phyloP scores from a whole-genome alignment of 2,888 invertebrate genomes.

The Agrotis puta region DNA sequence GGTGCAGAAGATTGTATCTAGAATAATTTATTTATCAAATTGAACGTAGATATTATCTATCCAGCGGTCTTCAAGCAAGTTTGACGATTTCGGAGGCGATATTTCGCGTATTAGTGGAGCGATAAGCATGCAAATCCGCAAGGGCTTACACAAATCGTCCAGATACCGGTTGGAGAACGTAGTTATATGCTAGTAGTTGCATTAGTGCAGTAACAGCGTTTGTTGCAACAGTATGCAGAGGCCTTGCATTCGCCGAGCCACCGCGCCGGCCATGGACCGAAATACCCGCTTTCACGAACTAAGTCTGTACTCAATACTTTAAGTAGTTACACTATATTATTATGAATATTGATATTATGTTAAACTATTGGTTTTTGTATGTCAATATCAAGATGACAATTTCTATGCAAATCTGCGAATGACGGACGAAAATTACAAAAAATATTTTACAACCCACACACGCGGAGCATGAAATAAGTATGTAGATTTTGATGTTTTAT shows the following conservation, averaged over 20 bases:
- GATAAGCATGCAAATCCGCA: constrained; percentile 72
- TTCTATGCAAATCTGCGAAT: constrained; percentile 43
- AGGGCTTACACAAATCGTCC: constrained; percentile 70
- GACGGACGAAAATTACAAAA: constrained; percentile 24
- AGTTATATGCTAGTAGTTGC: constrained; percentile 70
- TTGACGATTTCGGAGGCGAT: constrained; percentile 55
- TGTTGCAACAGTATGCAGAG: constrained; percentile 86
- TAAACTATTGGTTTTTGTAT: constrained; percentile 50
- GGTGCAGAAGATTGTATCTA: constrained; percentile 44
- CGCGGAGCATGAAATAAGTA: constrained; percentile 46
- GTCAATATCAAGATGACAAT: constrained; percentile 56
- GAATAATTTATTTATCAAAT: constrained; percentile 45
- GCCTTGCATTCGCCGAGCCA: constrained; percentile 89
- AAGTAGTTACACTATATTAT: constrained; percentile 56
- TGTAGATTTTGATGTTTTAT: constrained; percentile 48
- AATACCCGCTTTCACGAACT: constrained; percentile 87
- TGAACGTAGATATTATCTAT: constrained; percentile 42
- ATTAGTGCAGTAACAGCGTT: constrained; percentile 83
- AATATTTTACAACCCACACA: constrained; percentile 16
- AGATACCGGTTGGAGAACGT: constrained; percentile 77
- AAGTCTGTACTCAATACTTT: constrained; percentile 61
- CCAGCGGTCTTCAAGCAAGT: constrained; percentile 51
- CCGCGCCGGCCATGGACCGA: constrained; percentile 87
- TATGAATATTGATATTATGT: constrained; percentile 55
- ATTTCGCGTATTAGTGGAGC: constrained; percentile 63